These are phyloP conservation scores for Pongo abelii DNA, from an alignment of 2,113 vertebrate species.

Conservation along the genomic window DNA sequence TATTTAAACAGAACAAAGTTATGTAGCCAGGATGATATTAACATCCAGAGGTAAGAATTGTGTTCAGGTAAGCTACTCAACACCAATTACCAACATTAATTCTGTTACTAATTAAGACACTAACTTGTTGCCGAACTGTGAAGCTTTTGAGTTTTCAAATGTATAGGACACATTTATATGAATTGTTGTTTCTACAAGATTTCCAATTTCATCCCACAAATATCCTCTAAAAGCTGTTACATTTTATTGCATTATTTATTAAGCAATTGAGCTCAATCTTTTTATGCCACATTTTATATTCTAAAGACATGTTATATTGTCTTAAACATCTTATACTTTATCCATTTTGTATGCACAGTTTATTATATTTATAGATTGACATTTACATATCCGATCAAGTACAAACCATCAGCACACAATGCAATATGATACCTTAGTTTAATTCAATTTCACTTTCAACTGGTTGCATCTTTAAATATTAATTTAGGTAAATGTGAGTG, in stretches of 20 bases:
- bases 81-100: not conserved
- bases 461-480: conserved; percentile 60
- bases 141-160: not conserved
- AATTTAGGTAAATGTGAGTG: conserved; percentile 69
- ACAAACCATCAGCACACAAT: not conserved
- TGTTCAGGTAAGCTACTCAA: not conserved
- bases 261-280: not conserved
- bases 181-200: not conserved
- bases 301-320: not conserved
- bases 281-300: conserved; percentile 22
- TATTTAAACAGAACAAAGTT: not conserved
- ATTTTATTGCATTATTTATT: conserved; percentile 45
- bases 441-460: conserved; percentile 67
- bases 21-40: not conserved
- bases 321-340: not conserved
- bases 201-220: not conserved
- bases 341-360: not conserved
- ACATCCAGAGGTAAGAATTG: not conserved
- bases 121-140: not conserved
- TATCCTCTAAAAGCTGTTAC: not conserved
- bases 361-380: conserved; percentile 40
- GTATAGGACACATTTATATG: not conserved
- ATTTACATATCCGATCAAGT: conserved; percentile 68
- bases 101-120: conserved; percentile 5
- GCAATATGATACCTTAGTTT: conserved; percentile 20